phyloP scores from a whole-genome alignment of 2,888 invertebrate genomes.

The Luperina nickerlii region DNA sequence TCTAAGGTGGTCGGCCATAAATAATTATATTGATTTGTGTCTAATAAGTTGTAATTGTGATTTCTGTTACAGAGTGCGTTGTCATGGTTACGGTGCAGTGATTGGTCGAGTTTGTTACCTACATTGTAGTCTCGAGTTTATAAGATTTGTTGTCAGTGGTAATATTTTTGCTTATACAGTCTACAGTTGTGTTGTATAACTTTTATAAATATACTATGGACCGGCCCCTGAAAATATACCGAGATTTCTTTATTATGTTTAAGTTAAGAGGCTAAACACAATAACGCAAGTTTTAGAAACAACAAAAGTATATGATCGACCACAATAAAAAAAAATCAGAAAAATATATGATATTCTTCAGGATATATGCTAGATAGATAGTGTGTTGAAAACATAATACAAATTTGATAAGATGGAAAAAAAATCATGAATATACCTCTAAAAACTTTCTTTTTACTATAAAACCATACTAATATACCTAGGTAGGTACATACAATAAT shows the following conservation, averaged over 20 bases:
- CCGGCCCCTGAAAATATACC: background rate
- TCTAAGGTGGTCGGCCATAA: conserved; percentile 37
- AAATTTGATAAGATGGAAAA: too few relatives aligned
- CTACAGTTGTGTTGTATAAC: background rate
- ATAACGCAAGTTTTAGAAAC: too few relatives aligned
- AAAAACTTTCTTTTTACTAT: too few relatives aligned
- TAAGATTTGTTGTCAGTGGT: conserved; percentile 3
- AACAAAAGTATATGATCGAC: too few relatives aligned
- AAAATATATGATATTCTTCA: too few relatives aligned
- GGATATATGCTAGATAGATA: too few relatives aligned
- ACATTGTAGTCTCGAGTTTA: conserved; percentile 25
- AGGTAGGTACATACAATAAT: too few relatives aligned
- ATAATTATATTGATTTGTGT: conserved; percentile 53
- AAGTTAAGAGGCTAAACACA: too few relatives aligned
- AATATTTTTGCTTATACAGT: conserved; percentile 17
- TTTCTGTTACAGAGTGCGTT: conserved; percentile 30
- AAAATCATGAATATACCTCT: too few relatives aligned
- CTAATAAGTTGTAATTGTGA: conserved; percentile 55
- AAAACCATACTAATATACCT: too few relatives aligned
- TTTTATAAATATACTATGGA: background rate
- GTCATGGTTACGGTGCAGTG: conserved; percentile 48
- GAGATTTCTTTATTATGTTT: background rate
- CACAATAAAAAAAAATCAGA: too few relatives aligned
- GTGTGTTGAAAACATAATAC: too few relatives aligned
- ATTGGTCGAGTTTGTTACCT: conserved; percentile 21